A percentile compares a stretch with the other conserved stretches of the same genome.
These are phyloP conservation scores for Mus pahari DNA, from an alignment of 2,113 vertebrate genomes.

Conservation along the genomic window DNA sequence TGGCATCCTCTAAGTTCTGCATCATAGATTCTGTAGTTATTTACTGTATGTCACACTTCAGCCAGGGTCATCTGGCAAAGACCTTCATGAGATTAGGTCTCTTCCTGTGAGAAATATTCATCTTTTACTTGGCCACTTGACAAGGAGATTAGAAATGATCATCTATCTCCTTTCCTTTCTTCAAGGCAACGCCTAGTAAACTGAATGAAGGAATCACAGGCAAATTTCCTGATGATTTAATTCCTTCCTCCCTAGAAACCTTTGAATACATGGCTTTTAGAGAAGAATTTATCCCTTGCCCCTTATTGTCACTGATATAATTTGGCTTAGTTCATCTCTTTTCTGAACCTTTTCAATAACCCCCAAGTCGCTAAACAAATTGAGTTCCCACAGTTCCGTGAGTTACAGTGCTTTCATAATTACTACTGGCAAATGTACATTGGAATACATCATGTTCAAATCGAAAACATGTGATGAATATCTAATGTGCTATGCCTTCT, in stretches of 20 bases:
- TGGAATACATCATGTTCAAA: background rate
- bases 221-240: background rate
- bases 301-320: background rate
- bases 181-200: background rate
- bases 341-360: background rate
- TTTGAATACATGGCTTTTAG: background rate
- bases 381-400: background rate
- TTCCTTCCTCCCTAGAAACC: background rate
- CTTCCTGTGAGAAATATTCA: background rate
- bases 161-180: background rate
- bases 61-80: conserved; percentile 1
- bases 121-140: background rate
- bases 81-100: background rate
- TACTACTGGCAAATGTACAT: background rate
- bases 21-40: background rate
- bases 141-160: background rate
- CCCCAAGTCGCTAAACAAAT: background rate
- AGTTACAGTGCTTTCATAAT: background rate
- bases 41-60: background rate
- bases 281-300: background rate
- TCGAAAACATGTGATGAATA: background rate
- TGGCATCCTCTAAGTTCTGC: background rate
- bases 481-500: background rate
- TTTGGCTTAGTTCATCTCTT: background rate
- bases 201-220: background rate